Percentiles rank a stretch among this genome's conserved stretches.
These are phyloP conservation scores for Leuciscus waleckii DNA, from an alignment of 2,797 vertebrate genomes.

Conservation along the genomic window DNA sequence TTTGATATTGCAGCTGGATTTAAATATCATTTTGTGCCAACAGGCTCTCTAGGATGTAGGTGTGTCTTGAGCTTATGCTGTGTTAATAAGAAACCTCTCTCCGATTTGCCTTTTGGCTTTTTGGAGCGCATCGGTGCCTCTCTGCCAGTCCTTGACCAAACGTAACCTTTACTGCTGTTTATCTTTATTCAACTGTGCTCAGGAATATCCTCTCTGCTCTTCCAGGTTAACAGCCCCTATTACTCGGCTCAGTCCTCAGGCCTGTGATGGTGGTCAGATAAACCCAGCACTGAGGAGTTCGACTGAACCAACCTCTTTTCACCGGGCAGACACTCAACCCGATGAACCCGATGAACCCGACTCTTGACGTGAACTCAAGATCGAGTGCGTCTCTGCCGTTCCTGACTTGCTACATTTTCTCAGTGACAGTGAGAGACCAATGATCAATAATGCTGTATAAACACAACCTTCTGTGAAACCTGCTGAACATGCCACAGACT, in stretches of 20 bases:
- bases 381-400: slow-evolving; percentile 5
- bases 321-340: neutral
- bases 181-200: neutral
- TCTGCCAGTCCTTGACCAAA: neutral
- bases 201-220: slow-evolving; percentile 11
- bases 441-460: slow-evolving; percentile 21
- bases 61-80: neutral
- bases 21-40: neutral
- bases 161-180: neutral
- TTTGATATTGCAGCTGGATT: neutral
- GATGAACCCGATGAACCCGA: slow-evolving; percentile 20
- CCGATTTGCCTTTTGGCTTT: neutral
- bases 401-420: neutral
- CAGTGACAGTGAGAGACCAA: slow-evolving; percentile 14
- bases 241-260: slow-evolving; percentile 82
- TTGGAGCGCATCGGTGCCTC: neutral
- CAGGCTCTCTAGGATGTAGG: slow-evolving; percentile 33
- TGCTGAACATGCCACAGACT: slow-evolving; percentile 20
- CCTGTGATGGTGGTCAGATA: slow-evolving; percentile 76
- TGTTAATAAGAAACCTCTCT: neutral
- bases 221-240: slow-evolving; percentile 88
- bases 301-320: neutral
- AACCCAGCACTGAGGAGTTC: neutral
- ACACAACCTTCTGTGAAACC: neutral
- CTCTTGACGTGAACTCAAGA: neutral